A percentile compares a stretch with the other conserved stretches of the same genome.
Evolutionary conservation across 2,888 invertebrate species (phyloP).

Genomic region (Nasonovia ribisnigri): DNA sequence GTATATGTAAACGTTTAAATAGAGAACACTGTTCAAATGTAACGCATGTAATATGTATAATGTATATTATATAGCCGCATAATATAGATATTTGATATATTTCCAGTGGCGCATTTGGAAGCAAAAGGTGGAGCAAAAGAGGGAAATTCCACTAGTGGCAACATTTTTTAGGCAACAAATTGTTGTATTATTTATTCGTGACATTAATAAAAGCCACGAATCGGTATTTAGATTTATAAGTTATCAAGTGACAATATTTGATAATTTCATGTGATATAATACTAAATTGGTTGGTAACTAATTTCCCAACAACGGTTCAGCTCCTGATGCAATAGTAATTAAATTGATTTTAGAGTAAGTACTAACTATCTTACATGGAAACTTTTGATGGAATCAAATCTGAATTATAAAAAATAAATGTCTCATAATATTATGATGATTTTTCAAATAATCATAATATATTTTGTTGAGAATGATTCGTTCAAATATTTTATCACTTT

Average conservation of each 20-base stretch:
- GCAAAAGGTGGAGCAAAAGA: neutral
- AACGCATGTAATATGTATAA: neutral
- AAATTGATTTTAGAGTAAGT: neutral
- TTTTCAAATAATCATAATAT: neutral
- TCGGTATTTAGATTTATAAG: neutral
- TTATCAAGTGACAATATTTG: neutral
- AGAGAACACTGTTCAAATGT: neutral
- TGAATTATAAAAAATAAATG: neutral
- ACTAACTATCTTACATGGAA: neutral
- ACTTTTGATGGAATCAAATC: neutral
- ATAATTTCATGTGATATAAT: neutral
- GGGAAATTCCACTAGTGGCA: neutral
- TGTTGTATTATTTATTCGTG: neutral
- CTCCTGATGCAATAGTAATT: neutral
- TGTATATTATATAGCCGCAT: neutral
- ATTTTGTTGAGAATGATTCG: neutral
- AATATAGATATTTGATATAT: neutral
- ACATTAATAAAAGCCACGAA: neutral
- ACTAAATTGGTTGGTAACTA: neutral
- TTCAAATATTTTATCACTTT: neutral
- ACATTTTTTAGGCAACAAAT: neutral
- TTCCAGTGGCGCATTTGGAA: neutral
- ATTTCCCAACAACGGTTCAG: neutral
- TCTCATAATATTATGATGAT: neutral
- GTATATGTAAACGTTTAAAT: neutral